A percentile compares a stretch with the other conserved stretches of the same genome.
These are phyloP conservation scores for Suricata suricatta DNA, from an alignment of 2,113 vertebrate genomes.

Conservation along the genomic window DNA sequence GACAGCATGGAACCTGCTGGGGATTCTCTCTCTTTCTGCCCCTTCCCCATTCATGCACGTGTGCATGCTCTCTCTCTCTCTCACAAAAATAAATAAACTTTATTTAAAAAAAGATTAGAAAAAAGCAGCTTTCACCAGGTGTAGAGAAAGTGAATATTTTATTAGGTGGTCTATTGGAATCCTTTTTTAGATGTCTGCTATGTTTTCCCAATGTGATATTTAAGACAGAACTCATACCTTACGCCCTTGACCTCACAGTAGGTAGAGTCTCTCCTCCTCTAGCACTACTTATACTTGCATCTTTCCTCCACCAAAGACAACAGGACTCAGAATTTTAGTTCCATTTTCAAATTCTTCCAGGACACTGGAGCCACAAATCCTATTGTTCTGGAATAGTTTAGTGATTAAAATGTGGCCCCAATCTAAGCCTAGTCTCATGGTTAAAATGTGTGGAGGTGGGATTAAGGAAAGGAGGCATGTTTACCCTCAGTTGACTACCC, in stretches of 20 bases:
- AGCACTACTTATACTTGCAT: neutral
- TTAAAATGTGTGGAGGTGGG: neutral
- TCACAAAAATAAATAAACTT: no score
- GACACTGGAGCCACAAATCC: neutral
- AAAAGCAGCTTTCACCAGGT: neutral
- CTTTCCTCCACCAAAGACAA: neutral
- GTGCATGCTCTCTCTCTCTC: no score
- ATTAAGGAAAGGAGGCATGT: neutral
- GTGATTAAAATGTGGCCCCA: neutral
- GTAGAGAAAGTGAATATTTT: neutral
- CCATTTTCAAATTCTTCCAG: constrained; percentile 28
- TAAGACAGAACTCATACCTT: neutral
- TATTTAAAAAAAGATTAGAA: neutral
- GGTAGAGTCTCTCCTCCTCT: neutral
- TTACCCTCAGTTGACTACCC: neutral
- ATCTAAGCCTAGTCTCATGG: neutral
- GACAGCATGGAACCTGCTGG: no score
- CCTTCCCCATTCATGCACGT: no score
- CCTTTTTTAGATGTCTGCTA: neutral
- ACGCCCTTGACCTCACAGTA: neutral
- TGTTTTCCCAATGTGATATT: neutral
- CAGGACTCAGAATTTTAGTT: neutral
- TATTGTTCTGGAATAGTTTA: neutral
- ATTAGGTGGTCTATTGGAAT: neutral
- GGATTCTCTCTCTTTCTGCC: no score